A percentile compares a stretch with the other conserved stretches of the same genome.
phyloP scores from a whole-genome alignment of 2,888 invertebrate genomes.

The Leptopilina drosophilae region DNA sequence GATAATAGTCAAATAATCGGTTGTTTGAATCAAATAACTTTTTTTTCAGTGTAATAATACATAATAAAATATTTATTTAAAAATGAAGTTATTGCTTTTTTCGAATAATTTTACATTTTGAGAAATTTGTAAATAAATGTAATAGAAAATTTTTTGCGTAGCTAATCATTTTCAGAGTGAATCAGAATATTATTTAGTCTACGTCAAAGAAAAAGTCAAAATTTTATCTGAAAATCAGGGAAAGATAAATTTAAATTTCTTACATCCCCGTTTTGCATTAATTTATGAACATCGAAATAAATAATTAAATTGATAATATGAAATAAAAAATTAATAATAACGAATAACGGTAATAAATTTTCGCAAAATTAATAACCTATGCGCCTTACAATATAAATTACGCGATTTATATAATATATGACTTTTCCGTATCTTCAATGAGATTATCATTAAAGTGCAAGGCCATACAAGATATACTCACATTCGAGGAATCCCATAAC shows the following conservation, averaged over 20 bases:
- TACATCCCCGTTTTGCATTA: neutral
- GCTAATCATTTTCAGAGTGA: no score
- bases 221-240: no score
- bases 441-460: constrained; percentile 34
- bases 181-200: no score
- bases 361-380: neutral
- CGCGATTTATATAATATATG: neutral
- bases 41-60: no score
- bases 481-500: constrained; percentile 26
- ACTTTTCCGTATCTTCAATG: constrained; percentile 17
- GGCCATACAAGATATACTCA: constrained; percentile 15
- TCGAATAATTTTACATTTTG: no score
- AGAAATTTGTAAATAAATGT: no score
- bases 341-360: neutral
- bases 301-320: neutral
- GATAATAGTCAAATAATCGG: no score
- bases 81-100: no score
- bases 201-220: no score
- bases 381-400: neutral
- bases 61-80: no score
- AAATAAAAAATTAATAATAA: neutral
- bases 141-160: no score
- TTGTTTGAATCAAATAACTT: no score
- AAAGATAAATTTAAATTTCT: neutral
- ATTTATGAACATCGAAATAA: neutral